Evolutionary conservation across 2,888 invertebrate genomes (phyloP), one percentile per base, ranked within the genome.

Genomic region (Himalopsyche japonica): DNA sequence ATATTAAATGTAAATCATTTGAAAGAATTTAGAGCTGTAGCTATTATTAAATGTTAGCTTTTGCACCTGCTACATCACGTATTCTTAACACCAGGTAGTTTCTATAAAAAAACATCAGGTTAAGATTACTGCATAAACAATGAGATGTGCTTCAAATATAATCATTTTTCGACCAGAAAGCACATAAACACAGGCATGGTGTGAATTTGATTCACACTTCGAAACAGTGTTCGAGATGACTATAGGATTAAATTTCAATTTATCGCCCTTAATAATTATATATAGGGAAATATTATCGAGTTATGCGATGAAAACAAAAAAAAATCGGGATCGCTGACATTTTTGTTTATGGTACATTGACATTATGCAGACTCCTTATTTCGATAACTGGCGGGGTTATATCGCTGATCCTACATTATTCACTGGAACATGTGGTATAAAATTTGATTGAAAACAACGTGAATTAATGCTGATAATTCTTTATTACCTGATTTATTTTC

Each of bases 291-390:
- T 70, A 70, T 81, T 79, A 70, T 48, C 49, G 81, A 85, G 83
- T 83, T 85, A 83, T 82, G 85, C 85, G 85, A 85, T 77, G 85
- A 85, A 85, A 85, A 85, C 85, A 92, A 92, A 92, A 92, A 92
- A 92, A 92, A 92, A 92, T 92, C 89, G 91, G 91, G 92, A 92
- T 92, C 92, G 92, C 92, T 92, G 92, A 92, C 92, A 92, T 92
- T 92, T 92, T 92, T 92, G 92, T 92, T 92, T 92, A 92, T 92
- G 92, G 92, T 92, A 92, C 92, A 91, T 92, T 91, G 91, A 91
- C 90, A 84, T 80, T 80, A 57, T 82, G 76, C 81, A 82, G 82
- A 79, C 57, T 84, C 84, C 79, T 37, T 78, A 81, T 49, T 64
- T 24, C 30, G 80, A 34, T 27, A 8, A 37, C 81, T 84, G 57